A percentile compares a stretch with the other conserved stretches of the same genome.
phyloP scores from a whole-genome alignment of 1,140 invertebrate genomes.

The Mya arenaria region DNA sequence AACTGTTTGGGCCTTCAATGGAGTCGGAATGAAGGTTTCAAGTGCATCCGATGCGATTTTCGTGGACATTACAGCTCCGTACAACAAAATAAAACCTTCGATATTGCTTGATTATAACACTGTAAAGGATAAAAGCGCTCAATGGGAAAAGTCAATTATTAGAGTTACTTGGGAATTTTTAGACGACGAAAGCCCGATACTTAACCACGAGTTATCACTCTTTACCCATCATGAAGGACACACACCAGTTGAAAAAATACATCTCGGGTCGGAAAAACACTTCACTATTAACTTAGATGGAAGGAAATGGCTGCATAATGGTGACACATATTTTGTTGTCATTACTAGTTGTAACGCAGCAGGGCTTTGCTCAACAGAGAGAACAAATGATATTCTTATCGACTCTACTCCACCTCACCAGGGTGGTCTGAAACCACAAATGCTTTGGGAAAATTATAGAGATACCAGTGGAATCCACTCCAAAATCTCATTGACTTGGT shows the following conservation, averaged over 20 bases:
- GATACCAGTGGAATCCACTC: neutral
- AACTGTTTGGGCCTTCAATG: conserved; percentile 41
- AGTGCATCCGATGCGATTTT: conserved; percentile 40
- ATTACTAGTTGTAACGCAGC: conserved; percentile 43
- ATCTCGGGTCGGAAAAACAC: neutral
- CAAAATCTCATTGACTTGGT: conserved; percentile 23
- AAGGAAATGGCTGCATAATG: conserved; percentile 2
- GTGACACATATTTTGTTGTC: conserved; percentile 27
- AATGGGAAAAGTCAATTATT: conserved; percentile 42
- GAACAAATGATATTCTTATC: conserved; percentile 12
- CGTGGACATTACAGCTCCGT: conserved; percentile 35
- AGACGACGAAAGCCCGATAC: conserved; percentile 1
- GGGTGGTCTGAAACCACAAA: conserved; percentile 24
- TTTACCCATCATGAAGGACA: conserved; percentile 22
- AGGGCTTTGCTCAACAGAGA: conserved; percentile 23
- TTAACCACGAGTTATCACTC: neutral
- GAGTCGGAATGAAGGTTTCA: conserved; percentile 26
- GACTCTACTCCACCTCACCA: conserved; percentile 45
- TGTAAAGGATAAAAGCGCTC: neutral
- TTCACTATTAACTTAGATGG: conserved; percentile 12
- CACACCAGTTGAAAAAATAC: neutral
- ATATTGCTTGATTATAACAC: conserved; percentile 12
- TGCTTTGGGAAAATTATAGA: neutral
- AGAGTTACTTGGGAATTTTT: conserved; percentile 15
- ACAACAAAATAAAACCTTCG: neutral